phyloP scores from a whole-genome alignment of 2,797 vertebrate genomes.

The Phylloscopus collybita region DNA sequence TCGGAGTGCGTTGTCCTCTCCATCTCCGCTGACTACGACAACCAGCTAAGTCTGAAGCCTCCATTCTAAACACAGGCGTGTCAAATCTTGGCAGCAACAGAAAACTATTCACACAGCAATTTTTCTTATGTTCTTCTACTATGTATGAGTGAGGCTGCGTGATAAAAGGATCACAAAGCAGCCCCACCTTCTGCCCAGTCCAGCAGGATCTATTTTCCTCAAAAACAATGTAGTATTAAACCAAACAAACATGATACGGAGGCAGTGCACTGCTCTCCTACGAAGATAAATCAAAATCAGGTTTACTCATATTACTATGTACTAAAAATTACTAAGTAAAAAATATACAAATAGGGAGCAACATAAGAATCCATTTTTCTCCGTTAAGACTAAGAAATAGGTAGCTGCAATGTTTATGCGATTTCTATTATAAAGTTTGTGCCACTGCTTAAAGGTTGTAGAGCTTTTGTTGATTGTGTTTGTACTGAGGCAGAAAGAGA shows the following conservation, averaged over 20 bases:
- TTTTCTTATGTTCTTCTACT: not conserved
- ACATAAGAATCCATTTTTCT: not conserved
- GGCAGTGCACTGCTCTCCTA: not conserved
- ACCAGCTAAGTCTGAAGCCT: not conserved
- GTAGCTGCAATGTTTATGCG: not conserved
- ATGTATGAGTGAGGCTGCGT: not conserved
- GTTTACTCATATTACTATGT: not conserved
- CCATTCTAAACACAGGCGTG: not conserved
- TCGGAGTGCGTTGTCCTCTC: not conserved
- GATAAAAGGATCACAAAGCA: not conserved
- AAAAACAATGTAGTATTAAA: not conserved
- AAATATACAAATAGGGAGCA: not conserved
- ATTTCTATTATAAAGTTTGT: not conserved
- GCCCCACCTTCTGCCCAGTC: not conserved
- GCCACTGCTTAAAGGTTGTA: not conserved
- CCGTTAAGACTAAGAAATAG: not conserved
- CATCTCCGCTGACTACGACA: not conserved
- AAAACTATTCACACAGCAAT: not conserved
- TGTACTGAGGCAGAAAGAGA: not conserved
- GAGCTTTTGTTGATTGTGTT: not conserved
- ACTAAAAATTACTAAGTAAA: not conserved
- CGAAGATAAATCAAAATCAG: not conserved
- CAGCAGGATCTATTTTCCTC: not conserved
- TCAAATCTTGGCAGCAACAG: not conserved
- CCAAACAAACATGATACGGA: not conserved